phyloP scores from a whole-genome alignment of 2,113 vertebrate species.

The Sardina pilchardus region DNA sequence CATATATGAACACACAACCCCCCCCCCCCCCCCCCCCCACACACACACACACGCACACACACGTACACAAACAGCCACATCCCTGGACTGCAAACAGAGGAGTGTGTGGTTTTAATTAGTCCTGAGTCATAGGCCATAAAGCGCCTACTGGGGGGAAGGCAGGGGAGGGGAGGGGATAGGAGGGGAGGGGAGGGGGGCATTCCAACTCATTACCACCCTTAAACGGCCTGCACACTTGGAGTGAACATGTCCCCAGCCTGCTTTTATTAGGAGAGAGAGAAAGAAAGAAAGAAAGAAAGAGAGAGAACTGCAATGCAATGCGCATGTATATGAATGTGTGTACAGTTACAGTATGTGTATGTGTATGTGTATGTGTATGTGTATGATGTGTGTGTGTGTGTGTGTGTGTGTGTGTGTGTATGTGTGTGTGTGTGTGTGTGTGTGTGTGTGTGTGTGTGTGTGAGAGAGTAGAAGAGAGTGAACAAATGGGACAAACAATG shows the following conservation, averaged over 20 bases:
- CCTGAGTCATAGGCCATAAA: constrained; percentile 56
- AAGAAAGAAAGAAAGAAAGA: constrained; percentile 46
- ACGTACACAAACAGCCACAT: constrained; percentile 38
- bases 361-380: too few relatives aligned
- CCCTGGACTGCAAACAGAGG: constrained; percentile 42
- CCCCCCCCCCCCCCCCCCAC: not conserved
- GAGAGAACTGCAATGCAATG: not conserved
- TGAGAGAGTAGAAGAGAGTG: not conserved
- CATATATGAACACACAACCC: not conserved
- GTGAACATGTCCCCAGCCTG: constrained; percentile 58
- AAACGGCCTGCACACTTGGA: constrained; percentile 62
- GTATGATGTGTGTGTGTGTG: not conserved
- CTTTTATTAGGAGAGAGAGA: constrained; percentile 36
- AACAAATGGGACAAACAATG: not conserved
- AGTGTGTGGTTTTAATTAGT: constrained; percentile 68
- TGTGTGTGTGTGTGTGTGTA: not conserved
- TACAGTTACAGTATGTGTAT: not conserved
- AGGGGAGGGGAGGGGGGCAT: not conserved
- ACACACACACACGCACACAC: not conserved
- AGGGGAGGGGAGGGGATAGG: constrained; percentile 17
- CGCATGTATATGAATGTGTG: not conserved
- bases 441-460: not conserved
- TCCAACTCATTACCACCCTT: constrained; percentile 60
- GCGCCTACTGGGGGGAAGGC: constrained; percentile 40
- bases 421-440: not conserved